Conservation (phyloP, 2,113 vertebrate species). For the Ctenomys sociabilis region DNA sequence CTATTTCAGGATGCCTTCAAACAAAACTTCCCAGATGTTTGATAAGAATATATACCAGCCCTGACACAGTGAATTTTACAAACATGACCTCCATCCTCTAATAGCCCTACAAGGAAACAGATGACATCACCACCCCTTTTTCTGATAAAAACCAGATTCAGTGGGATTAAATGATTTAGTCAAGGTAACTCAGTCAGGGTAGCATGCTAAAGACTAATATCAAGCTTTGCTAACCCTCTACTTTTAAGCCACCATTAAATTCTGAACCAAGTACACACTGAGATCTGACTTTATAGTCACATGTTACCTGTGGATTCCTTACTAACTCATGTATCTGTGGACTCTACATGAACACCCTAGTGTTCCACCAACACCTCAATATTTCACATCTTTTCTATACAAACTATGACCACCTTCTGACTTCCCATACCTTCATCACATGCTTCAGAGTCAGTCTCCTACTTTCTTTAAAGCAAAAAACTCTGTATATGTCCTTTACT, state of each 20-base stretch:
- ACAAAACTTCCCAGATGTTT: constrained; percentile 22
- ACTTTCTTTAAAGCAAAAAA: constrained; percentile 1
- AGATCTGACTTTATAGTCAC: neutral
- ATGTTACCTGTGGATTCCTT: neutral
- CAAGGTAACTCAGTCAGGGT: neutral
- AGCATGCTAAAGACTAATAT: constrained; percentile 19
- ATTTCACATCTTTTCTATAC: neutral
- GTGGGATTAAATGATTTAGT: constrained; percentile 17
- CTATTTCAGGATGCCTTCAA: constrained; percentile 21
- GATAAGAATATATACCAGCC: constrained; percentile 36
- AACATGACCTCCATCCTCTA: neutral
- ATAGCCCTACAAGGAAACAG: neutral
- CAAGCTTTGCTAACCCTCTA: neutral
- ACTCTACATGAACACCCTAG: neutral
- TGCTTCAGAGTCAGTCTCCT: neutral
- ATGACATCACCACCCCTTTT: neutral
- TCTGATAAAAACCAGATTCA: constrained; percentile 11
- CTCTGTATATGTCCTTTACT: neutral
- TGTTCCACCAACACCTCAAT: neutral
- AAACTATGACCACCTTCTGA: neutral
- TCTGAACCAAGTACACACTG: neutral
- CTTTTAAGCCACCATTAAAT: constrained; percentile 45
- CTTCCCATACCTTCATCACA: neutral
- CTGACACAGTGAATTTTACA: neutral
- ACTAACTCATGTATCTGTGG: neutral